phyloP scores from a whole-genome alignment of 2,888 invertebrate species.

The Piscicola geometra region DNA sequence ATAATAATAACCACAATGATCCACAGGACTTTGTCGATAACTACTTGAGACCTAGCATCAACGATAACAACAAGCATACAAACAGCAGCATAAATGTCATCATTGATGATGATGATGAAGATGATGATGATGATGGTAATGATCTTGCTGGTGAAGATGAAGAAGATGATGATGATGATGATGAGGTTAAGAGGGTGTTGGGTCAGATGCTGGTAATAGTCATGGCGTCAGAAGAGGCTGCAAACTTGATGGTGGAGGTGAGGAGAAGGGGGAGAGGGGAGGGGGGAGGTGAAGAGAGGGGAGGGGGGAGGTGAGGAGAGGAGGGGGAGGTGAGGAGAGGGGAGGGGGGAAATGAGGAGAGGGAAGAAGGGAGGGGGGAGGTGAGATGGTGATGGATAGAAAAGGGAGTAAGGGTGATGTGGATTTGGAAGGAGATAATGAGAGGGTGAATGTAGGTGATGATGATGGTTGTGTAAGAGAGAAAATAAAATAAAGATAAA shows the following conservation, averaged over 20 bases:
- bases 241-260: neutral
- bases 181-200: neutral
- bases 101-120: neutral
- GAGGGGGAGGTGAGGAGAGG: too few relatives aligned
- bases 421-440: neutral
- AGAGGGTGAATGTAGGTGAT: neutral
- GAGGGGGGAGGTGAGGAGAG: too few relatives aligned
- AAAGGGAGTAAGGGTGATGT: too few relatives aligned
- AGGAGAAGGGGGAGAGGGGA: too few relatives aligned
- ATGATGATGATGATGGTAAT: neutral
- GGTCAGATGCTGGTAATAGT: neutral
- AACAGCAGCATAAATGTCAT: neutral
- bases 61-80: neutral
- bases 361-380: too few relatives aligned
- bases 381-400: too few relatives aligned
- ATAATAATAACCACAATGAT: neutral
- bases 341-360: too few relatives aligned
- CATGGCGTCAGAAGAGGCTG: neutral
- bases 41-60: neutral
- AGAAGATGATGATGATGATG: conserved; percentile 8
- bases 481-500: too few relatives aligned
- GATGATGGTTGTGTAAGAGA: too few relatives aligned
- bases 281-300: too few relatives aligned
- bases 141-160: neutral
- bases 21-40: neutral